phyloP scores from a whole-genome alignment of 1,140 invertebrate species.

The Caenorhabditis brenneri region DNA sequence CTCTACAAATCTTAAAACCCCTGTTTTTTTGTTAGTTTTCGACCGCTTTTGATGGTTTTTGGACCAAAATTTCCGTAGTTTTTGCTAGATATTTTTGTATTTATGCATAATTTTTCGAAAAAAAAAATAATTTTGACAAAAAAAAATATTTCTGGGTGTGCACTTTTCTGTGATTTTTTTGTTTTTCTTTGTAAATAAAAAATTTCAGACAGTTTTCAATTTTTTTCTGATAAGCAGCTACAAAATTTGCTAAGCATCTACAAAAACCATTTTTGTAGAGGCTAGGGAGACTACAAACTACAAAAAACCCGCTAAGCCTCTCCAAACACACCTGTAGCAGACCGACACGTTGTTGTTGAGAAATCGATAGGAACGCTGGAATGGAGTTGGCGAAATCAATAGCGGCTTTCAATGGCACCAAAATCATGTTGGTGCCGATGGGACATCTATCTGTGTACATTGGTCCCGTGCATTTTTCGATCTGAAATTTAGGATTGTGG shows the following conservation, averaged over 20 bases:
- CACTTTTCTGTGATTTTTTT: too few species aligned
- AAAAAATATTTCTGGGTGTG: too few species aligned
- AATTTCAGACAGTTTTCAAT: too few species aligned
- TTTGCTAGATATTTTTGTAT: too few species aligned
- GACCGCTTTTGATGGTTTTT: not conserved
- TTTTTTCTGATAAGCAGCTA: too few species aligned
- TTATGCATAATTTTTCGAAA: too few species aligned
- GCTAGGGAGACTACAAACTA: not conserved
- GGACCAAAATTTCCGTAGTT: not conserved
- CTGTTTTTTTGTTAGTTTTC: not conserved
- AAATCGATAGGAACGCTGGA: slow-evolving; percentile 89
- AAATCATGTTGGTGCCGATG: slow-evolving; percentile 78
- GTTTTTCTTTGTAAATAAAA: too few species aligned
- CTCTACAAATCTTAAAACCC: too few species aligned
- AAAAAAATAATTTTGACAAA: too few species aligned
- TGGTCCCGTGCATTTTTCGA: slow-evolving; percentile 29
- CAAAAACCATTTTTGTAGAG: too few species aligned
- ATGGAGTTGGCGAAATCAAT: slow-evolving; percentile 96
- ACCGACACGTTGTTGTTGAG: slow-evolving; percentile 94
- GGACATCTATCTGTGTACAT: slow-evolving; percentile 43
- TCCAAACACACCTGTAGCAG: slow-evolving; percentile 84
- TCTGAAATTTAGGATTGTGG: not conserved
- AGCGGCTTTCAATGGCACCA: slow-evolving; percentile 89
- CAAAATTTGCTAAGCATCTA: too few species aligned
- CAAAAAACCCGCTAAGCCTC: not conserved